These are phyloP conservation scores for Drosophila tsacasi DNA, from an alignment of 1,140 invertebrate genomes.

Conservation along the genomic window DNA sequence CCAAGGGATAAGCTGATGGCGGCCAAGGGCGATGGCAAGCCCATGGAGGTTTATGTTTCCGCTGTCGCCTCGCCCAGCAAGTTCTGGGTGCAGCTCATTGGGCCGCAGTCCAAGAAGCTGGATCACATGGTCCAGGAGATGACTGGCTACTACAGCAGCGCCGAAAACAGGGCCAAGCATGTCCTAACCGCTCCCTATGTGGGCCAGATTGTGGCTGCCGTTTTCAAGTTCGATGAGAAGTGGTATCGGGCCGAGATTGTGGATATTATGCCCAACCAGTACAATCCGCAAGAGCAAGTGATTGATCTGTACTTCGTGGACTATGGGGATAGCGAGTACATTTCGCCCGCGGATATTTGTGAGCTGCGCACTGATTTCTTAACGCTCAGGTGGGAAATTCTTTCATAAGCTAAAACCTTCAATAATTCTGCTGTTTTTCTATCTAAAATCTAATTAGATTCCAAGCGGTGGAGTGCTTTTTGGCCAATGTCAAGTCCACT, in stretches of 20 bases:
- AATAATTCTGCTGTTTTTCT: neutral
- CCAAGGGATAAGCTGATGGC: slow-evolving; percentile 81
- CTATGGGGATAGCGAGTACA: slow-evolving; percentile 91
- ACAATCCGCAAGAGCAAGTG: slow-evolving; percentile 86
- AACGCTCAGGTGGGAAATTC: slow-evolving; percentile 86
- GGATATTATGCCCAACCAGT: slow-evolving; percentile 87
- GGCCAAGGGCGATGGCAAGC: slow-evolving; percentile 85
- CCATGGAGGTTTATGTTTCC: slow-evolving; percentile 93
- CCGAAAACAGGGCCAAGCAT: slow-evolving; percentile 88
- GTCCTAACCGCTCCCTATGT: slow-evolving; percentile 87
- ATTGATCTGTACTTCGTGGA: slow-evolving; percentile 92
- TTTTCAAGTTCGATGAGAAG: slow-evolving; percentile 90
- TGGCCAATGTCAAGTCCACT: slow-evolving; percentile 89
- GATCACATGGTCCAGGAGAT: slow-evolving; percentile 91
- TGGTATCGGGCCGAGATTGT: slow-evolving; percentile 89
- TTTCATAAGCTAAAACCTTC: too few relatives aligned
- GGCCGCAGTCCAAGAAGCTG: slow-evolving; percentile 89
- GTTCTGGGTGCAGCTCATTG: slow-evolving; percentile 94
- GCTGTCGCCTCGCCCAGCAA: slow-evolving; percentile 91
- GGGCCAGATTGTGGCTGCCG: slow-evolving; percentile 92
- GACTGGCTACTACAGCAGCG: slow-evolving; percentile 90
- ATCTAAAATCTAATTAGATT: slow-evolving; percentile 60
- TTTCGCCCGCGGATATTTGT: slow-evolving; percentile 87
- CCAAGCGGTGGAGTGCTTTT: slow-evolving; percentile 92
- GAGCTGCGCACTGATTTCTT: slow-evolving; percentile 91